Percentiles rank a stretch among this genome's conserved stretches.
These are phyloP conservation scores for Rhagonycha fulva DNA, from an alignment of 2,888 invertebrate species.

Conservation along the genomic window DNA sequence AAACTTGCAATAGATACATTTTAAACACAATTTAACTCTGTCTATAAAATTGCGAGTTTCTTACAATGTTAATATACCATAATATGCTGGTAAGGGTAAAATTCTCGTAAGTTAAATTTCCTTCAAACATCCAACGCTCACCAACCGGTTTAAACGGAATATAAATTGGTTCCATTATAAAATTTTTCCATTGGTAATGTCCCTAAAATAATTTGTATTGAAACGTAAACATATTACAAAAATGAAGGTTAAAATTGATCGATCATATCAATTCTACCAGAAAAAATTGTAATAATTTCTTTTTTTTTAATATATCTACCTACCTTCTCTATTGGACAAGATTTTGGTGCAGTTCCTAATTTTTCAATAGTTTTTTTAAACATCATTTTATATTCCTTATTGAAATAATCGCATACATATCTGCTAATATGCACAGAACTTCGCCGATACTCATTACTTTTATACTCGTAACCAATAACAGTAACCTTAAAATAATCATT, in stretches of 20 bases:
- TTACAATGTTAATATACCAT: not conserved
- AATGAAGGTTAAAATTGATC: no score
- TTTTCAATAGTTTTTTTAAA: not conserved
- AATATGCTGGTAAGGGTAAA: not conserved
- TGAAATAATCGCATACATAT: not conserved
- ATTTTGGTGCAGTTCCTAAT: not conserved
- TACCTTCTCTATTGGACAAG: not conserved
- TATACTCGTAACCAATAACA: not conserved
- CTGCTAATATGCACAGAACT: not conserved
- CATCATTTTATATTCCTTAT: not conserved
- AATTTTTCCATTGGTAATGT: not conserved
- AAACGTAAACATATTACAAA: no score
- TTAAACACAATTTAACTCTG: no score
- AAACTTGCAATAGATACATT: no score
- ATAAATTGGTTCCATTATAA: not conserved
- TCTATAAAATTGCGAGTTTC: not conserved
- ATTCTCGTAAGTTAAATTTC: not conserved
- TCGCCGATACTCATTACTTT: not conserved
- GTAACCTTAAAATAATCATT: not conserved
- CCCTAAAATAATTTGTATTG: not conserved
- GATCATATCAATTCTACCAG: no score
- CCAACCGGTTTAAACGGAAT: slow-evolving; percentile 5
- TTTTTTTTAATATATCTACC: not conserved
- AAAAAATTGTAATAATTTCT: no score
- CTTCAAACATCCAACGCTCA: not conserved